Percentiles rank a stretch among this genome's conserved stretches.
phyloP scores from a whole-genome alignment of 2,797 vertebrate species.

The Peromyscus eremicus region DNA sequence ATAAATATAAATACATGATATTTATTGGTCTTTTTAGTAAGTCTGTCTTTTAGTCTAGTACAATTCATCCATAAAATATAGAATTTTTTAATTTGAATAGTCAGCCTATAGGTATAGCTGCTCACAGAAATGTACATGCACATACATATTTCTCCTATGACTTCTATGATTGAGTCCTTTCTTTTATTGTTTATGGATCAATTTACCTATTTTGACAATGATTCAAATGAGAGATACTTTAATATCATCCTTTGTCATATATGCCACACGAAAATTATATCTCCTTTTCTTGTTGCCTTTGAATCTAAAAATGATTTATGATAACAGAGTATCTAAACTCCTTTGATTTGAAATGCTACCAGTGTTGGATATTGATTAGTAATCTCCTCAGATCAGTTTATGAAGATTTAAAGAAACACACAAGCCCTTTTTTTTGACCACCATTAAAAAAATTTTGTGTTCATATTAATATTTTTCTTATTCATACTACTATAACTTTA shows the following conservation, averaged over 20 bases:
- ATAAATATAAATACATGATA: constrained; percentile 31
- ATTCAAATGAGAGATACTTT: neutral
- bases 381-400: constrained; percentile 47
- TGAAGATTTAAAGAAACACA: constrained; percentile 59
- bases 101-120: neutral
- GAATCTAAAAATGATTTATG: constrained; percentile 67
- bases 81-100: neutral
- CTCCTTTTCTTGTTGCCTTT: constrained; percentile 37
- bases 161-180: neutral
- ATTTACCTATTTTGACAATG: neutral
- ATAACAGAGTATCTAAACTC: constrained; percentile 33
- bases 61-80: neutral
- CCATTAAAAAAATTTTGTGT: neutral
- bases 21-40: constrained; percentile 21
- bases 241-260: constrained; percentile 24
- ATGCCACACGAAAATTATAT: constrained; percentile 40
- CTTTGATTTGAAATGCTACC: constrained; percentile 58
- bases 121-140: neutral
- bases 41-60: neutral
- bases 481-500: constrained; percentile 14
- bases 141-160: neutral
- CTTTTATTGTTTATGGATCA: neutral
- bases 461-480: constrained; percentile 27
- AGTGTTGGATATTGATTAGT: constrained; percentile 67
- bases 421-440: neutral